Evolutionary conservation across 2,113 vertebrate genomes (phyloP).

Genomic region (Psephotus haematonotus): DNA sequence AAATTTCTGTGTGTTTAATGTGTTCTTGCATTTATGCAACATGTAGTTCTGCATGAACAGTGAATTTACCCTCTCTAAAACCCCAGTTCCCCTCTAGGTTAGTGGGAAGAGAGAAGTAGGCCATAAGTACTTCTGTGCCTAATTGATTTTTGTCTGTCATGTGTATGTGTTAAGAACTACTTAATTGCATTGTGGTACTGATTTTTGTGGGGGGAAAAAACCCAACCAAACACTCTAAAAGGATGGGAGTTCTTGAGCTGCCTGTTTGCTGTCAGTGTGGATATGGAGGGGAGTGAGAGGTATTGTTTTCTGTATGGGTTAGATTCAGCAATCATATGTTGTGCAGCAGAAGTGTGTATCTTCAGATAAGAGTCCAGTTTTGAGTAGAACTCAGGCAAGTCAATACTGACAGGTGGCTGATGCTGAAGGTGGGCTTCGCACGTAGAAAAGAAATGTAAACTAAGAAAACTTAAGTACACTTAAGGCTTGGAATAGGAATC

Average conservation of each 20-base stretch:
- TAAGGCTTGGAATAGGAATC: neutral
- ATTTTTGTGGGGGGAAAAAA: accelerated
- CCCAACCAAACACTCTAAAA: accelerated
- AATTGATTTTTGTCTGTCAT: neutral
- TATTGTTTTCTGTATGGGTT: neutral
- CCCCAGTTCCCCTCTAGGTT: neutral
- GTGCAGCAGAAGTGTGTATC: neutral
- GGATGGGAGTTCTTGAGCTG: neutral
- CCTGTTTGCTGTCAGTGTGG: neutral
- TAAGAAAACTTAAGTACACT: neutral
- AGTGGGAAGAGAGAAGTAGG: neutral
- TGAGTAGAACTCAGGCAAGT: too few relatives aligned
- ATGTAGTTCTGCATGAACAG: neutral
- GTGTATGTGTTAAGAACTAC: accelerated
- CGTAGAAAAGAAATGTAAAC: neutral
- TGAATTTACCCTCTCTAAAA: neutral
- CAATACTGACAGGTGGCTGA: neutral
- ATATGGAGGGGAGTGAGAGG: neutral
- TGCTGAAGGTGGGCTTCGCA: neutral
- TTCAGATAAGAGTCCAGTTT: neutral
- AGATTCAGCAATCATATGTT: neutral
- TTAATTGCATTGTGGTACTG: neutral
- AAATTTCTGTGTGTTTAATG: neutral
- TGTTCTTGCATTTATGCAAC: neutral
- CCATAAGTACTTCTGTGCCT: neutral